Evolutionary conservation across 2,888 invertebrate species (phyloP).

Genomic region (Baronia brevicornis): DNA sequence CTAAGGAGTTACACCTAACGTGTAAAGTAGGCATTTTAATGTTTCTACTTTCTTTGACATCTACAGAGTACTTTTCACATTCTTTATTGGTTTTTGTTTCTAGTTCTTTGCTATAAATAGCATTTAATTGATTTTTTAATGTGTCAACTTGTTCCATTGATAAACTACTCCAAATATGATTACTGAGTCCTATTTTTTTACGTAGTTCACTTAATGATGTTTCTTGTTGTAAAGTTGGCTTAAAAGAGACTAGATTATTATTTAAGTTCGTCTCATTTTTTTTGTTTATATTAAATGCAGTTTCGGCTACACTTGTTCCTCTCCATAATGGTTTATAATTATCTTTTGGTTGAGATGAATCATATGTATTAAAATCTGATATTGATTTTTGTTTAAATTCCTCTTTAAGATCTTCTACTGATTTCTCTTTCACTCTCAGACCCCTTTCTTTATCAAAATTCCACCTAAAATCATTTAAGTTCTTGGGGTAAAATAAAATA

Average conservation of each 20-base stretch:
- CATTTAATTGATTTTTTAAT: conserved; percentile 85
- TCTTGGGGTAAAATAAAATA: conserved; percentile 86
- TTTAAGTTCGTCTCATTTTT: conserved; percentile 68
- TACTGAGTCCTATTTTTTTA: conserved; percentile 79
- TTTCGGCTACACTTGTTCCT: conserved; percentile 87
- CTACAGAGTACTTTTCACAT: conserved; percentile 75
- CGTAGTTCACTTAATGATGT: conserved; percentile 58
- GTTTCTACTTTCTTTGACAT: conserved; percentile 64
- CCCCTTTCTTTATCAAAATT: conserved; percentile 83
- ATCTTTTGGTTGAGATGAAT: conserved; percentile 74
- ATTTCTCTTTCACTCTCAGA: conserved; percentile 87
- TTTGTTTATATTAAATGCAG: conserved; percentile 82
- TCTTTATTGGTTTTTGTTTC: conserved; percentile 54
- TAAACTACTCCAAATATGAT: conserved; percentile 87
- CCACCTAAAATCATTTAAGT: conserved; percentile 85
- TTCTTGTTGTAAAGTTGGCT: conserved; percentile 49
- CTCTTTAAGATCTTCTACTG: conserved; percentile 89
- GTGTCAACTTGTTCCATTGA: conserved; percentile 89
- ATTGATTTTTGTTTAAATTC: conserved; percentile 81
- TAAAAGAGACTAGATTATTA: conserved; percentile 32
- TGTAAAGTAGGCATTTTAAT: conserved; percentile 58
- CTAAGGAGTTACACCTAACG: conserved; percentile 76
- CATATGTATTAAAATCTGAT: conserved; percentile 64
- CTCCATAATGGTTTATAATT: conserved; percentile 89
- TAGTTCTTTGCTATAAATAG: conserved; percentile 83